Evolutionary conservation across 2,113 vertebrate species (phyloP).

Genomic region (Formicarius rufipectus): DNA sequence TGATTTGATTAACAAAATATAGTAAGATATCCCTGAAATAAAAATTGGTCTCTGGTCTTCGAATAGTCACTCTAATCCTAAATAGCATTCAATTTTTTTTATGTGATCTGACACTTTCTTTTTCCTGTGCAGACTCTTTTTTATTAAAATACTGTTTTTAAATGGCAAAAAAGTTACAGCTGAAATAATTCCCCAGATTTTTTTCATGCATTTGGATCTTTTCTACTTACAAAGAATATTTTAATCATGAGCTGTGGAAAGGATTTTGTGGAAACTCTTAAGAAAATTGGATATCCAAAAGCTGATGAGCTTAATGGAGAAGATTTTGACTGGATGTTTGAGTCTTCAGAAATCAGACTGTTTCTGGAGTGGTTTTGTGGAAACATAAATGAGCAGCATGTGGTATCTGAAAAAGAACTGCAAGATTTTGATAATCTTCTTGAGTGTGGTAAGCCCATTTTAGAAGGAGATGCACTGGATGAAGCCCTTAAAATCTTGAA

Average conservation of each 20-base stretch:
- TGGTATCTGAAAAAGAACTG: constrained; percentile 79
- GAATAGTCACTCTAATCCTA: neutral
- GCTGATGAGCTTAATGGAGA: constrained; percentile 79
- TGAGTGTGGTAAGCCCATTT: constrained; percentile 76
- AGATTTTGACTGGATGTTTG: constrained; percentile 96
- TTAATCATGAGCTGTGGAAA: constrained; percentile 81
- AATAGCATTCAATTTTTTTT: neutral
- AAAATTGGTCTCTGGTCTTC: neutral
- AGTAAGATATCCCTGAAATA: neutral
- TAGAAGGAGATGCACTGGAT: constrained; percentile 80
- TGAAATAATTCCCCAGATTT: neutral
- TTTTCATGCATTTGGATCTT: constrained; percentile 30
- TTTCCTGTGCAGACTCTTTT: neutral
- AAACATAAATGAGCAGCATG: constrained; percentile 75
- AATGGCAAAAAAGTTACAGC: neutral
- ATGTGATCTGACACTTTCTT: constrained; percentile 34
- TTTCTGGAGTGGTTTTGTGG: constrained; percentile 89
- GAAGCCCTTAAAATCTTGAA: constrained; percentile 83
- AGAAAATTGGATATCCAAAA: constrained; percentile 82
- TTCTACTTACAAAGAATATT: neutral
- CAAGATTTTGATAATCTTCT: constrained; percentile 75
- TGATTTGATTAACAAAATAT: neutral
- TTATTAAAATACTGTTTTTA: constrained; percentile 29
- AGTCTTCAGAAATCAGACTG: constrained; percentile 76
- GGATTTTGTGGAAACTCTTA: constrained; percentile 86